phyloP scores from a whole-genome alignment of 2,797 vertebrate species.

The Mycteria americana region DNA sequence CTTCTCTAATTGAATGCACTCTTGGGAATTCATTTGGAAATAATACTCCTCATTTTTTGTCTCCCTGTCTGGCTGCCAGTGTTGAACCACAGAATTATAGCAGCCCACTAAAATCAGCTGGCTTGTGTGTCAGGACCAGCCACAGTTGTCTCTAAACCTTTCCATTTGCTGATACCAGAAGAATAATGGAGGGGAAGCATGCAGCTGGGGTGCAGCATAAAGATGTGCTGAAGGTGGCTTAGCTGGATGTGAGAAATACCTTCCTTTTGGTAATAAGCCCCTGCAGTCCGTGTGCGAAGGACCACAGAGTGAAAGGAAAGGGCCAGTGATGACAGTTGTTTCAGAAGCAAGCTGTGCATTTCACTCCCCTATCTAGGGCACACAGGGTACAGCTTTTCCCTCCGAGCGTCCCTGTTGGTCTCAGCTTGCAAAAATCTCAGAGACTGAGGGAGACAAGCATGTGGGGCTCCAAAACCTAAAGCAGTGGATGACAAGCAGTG shows the following conservation, averaged over 20 bases:
- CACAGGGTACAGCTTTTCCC: not conserved
- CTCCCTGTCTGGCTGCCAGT: slow-evolving; percentile 7
- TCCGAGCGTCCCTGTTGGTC: not conserved
- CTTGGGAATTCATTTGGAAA: slow-evolving; percentile 23
- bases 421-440: not conserved
- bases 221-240: not conserved
- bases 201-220: not conserved
- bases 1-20: slow-evolving; percentile 10
- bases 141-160: not conserved
- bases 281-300: not conserved
- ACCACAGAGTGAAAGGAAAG: not conserved
- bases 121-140: not conserved
- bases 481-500: not conserved
- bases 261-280: not conserved
- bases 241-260: not conserved
- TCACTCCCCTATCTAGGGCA: not conserved
- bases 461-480: not conserved
- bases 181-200: not conserved
- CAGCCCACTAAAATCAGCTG: slow-evolving; percentile 11
- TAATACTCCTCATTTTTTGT: slow-evolving; percentile 7
- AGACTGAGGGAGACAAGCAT: not conserved
- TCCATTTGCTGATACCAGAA: not conserved
- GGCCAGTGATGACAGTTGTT: not conserved
- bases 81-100: slow-evolving; percentile 24
- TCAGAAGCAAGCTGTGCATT: not conserved